Evolutionary conservation across 1,140 invertebrate species (phyloP), one percentile per base, ranked within the genome.

Genomic region (Muscidifurax raptorellus): DNA sequence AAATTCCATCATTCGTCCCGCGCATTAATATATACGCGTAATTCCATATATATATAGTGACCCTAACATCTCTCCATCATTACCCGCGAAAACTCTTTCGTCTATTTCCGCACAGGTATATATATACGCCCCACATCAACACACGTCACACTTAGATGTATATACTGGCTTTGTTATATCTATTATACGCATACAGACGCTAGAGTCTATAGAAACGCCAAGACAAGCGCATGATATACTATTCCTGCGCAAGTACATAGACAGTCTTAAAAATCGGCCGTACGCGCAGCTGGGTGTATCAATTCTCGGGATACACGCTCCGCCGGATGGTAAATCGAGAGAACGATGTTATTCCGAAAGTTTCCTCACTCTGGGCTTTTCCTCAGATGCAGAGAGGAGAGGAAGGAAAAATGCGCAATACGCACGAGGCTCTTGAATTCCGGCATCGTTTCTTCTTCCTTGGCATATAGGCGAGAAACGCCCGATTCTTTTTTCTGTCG

Each of bases 321-420:
- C 25, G n/a, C 22, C 2, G 66, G 3, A 13, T 67, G 66, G 36
- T 75, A 64, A 71, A 82, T 66, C 13, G n/a, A 40, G 12, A 9
- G 40, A 47, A 69, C 27, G 66, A 52, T 44, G 75, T 77, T 77
- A 83, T 76, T 83, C 18, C 64, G 64, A 52, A 83, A 77, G 59
- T 83, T 83, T 83, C 28, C 27, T 28, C 30, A n/a, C 22, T 71
- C 27, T 28, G 9, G 67, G 27, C 12, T 71, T 30, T 22, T 30
- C 27, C 30, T 15, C n/a, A 32, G 25, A 71, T 71, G 22, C 66
- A 28, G 25, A 71, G 52, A 18, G 6, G 18, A 59, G 18, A 59
- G 22, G 6, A 59, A 59, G 52, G 52, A 59, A 59, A 59, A 59
- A 59, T 59, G 52, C 15, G 52, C 18, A 59, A 59, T 59, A 18